Base-by-base conservation (phyloP, 2,797 vertebrate species). In the Eurystomus glaucurus region DNA sequence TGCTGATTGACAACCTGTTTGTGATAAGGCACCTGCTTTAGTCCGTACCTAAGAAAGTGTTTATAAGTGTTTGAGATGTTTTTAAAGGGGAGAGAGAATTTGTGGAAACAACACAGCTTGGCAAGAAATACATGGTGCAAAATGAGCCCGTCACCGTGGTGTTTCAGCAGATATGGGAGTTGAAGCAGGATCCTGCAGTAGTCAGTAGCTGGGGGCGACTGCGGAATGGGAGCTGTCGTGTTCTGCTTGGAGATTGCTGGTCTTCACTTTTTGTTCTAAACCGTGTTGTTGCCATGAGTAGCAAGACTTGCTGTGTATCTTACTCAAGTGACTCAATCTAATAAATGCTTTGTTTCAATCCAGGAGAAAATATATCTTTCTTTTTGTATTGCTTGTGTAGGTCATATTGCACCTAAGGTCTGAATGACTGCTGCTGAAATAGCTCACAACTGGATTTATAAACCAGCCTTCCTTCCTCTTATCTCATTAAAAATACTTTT, bases 101-200 rank as follows among this genome's bases (percentile, higher is more conserved):
- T 77, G 19, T 75, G 39, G 50, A 50, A 72, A 45, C 41, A 45
- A 2, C n/a, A 28, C 41, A 55, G 16, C 52, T 48, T 52, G 4
- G 48, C 5, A 52, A 75, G 28, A 18, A 45, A 5, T 0, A 0
- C 0, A 0, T 46, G 46, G 26, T 87, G 62, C 52, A 75, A 20
- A 48, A 6, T 2, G 41, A 77, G 31, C 11, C 43, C 3, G 13
- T 33, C 14, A 2, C n/a, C 16, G n/a, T 19, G 41, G 25, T 54
- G 62, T 35, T 92, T 43, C 33, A 22, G 57, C 23, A 55, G 25
- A 33, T 15, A 1, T 0, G 0, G n/a, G 15, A 28, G 22, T 31
- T 1, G 4, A 17, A 33, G 31, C 58, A 33, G 75, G 33, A 46
- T 28, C 39, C 16, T 33, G 48, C 2, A 1, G 26, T 39, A 50